These are phyloP conservation scores for Benthochromis sp. DNA, from an alignment of 2,113 vertebrate genomes.

Conservation along the genomic window DNA sequence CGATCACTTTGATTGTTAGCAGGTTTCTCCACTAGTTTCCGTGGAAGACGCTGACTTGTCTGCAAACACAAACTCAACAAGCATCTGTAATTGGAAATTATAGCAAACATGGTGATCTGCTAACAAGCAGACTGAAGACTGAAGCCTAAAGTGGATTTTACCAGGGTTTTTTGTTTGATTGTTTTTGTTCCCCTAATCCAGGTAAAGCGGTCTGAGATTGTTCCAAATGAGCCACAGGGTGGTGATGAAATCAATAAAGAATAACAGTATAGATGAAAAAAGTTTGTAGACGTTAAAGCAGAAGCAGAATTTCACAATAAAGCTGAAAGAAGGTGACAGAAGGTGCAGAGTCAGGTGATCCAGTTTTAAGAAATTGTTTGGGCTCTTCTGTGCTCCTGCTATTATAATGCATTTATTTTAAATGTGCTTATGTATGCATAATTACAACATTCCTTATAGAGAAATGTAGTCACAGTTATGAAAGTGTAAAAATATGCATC, in stretches of 20 bases:
- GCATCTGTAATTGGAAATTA: not conserved
- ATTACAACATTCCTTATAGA: not conserved
- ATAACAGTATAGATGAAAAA: not conserved
- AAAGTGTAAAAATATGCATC: not conserved
- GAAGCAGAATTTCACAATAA: not conserved
- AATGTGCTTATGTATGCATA: not conserved
- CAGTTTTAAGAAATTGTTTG: not conserved
- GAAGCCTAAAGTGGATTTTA: not conserved
- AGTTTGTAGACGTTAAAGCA: not conserved
- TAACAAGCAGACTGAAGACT: not conserved
- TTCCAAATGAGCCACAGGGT: not conserved
- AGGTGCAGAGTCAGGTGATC: not conserved
- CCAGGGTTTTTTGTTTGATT: not conserved
- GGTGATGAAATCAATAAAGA: not conserved
- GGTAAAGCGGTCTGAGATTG: not conserved
- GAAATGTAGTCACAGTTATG: not conserved
- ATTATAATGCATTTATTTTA: not conserved
- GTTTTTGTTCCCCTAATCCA: not conserved
- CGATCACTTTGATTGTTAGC: not conserved
- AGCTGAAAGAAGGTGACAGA: not conserved
- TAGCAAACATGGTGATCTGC: not conserved
- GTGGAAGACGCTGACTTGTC: fast-evolving
- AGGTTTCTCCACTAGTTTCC: not conserved
- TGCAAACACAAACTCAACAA: not conserved
- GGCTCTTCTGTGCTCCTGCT: not conserved